Evolutionary conservation across 2,888 invertebrate genomes (phyloP).

Genomic region (Branchellion lobata): DNA sequence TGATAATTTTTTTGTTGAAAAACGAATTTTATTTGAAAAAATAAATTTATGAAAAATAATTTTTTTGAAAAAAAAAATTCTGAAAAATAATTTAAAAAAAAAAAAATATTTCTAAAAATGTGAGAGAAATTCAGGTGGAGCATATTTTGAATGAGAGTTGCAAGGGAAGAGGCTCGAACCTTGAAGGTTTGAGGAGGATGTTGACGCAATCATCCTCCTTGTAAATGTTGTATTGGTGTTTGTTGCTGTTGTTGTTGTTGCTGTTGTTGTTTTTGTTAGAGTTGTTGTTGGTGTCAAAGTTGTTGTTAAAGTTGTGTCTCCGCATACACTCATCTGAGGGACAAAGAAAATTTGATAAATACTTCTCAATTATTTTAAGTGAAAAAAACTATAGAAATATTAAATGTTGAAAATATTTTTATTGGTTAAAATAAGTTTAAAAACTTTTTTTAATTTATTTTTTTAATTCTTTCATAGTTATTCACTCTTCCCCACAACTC

Average conservation of each 20-base stretch:
- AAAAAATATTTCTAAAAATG: background rate
- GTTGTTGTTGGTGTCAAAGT: background rate
- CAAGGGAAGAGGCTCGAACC: background rate
- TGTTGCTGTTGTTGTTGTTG: background rate
- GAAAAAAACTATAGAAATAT: too few species aligned
- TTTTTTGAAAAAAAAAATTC: too few species aligned
- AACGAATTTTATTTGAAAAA: too few species aligned
- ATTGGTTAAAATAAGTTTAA: too few species aligned
- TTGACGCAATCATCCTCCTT: background rate
- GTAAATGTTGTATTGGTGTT: background rate
- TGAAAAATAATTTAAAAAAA: background rate
- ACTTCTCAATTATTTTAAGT: too few species aligned
- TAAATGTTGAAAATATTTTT: too few species aligned
- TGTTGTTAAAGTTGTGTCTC: background rate
- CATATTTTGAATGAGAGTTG: background rate
- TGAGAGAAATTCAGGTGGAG: background rate
- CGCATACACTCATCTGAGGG: background rate
- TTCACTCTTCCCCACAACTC: too few species aligned
- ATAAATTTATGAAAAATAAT: too few species aligned
- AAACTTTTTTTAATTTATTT: too few species aligned
- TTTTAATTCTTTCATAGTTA: too few species aligned
- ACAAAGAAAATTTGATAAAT: too few species aligned
- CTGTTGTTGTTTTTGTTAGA: background rate
- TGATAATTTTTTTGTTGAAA: too few species aligned
- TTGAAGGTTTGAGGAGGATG: constrained; percentile 1